Conservation (phyloP, 2,113 vertebrate species). For the Corythoichthys haematopterus region DNA sequence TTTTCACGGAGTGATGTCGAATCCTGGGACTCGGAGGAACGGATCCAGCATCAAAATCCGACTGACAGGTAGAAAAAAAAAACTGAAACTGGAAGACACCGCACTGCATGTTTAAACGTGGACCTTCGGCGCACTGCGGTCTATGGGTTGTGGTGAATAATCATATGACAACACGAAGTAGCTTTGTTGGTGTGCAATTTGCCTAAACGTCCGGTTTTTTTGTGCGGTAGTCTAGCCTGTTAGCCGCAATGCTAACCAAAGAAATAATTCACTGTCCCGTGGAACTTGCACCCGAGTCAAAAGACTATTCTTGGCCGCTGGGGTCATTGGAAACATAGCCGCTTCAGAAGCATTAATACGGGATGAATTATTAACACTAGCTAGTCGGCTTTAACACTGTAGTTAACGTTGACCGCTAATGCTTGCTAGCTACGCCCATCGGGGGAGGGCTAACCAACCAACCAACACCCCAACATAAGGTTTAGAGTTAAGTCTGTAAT, state of each 20-base stretch:
- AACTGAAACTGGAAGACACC: conserved; percentile 14
- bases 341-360: conserved; percentile 13
- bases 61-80: conserved; percentile 84
- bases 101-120: conserved; percentile 24
- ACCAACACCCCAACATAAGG: conserved; percentile 36
- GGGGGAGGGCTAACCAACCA: conserved; percentile 9
- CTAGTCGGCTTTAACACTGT: conserved; percentile 27
- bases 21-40: conserved; percentile 88
- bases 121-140: fast-evolving
- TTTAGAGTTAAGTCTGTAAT: neutral
- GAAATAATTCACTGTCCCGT: neutral
- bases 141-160: neutral
- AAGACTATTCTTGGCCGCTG: neutral
- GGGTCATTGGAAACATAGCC: neutral
- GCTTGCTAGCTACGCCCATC: conserved; percentile 56
- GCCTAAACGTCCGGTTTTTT: conserved; percentile 69
- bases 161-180: neutral
- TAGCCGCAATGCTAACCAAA: conserved; percentile 55
- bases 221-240: conserved; percentile 57
- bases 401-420: conserved; percentile 51
- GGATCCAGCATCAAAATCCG: conserved; percentile 97
- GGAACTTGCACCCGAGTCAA: neutral
- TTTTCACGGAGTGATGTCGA: conserved; percentile 89
- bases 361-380: conserved; percentile 14
- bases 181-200: conserved; percentile 23